These are phyloP conservation scores for Rhynchophorus ferrugineus DNA, from an alignment of 1,140 invertebrate genomes.

Conservation along the genomic window DNA sequence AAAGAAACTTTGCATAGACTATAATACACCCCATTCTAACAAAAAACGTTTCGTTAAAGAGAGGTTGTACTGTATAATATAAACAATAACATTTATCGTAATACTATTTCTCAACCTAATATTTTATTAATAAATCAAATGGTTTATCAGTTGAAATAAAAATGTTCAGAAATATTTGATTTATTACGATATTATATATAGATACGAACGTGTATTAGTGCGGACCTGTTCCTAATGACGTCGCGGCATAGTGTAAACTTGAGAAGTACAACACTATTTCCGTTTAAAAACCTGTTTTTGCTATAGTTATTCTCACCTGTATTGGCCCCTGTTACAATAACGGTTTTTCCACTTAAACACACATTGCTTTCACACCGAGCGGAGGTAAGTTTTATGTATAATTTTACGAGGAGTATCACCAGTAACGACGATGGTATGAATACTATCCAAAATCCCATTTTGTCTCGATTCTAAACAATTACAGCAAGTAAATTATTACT, in stretches of 20 bases:
- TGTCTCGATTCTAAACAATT: no score
- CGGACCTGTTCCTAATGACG: not conserved
- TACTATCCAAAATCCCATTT: no score
- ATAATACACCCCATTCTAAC: no score
- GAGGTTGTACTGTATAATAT: no score
- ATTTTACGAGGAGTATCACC: not conserved
- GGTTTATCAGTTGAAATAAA: not conserved
- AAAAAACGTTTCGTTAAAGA: no score
- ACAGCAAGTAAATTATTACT: no score
- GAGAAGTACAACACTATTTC: not conserved
- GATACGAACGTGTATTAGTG: not conserved
- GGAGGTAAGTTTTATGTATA: not conserved
- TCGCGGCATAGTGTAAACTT: not conserved
- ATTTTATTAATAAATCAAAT: no score
- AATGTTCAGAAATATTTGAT: not conserved
- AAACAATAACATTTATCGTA: no score
- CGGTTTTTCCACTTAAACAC: conserved; percentile 7
- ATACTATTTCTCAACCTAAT: no score
- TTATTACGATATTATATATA: not conserved
- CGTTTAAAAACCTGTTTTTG: not conserved
- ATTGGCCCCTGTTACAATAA: conserved; percentile 4
- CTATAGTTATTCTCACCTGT: not conserved
- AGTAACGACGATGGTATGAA: no score
- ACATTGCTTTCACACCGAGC: conserved; percentile 1
- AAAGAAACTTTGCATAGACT: no score